Conservation (phyloP, 35 echinoderm and acorn worm genomes). For the Ophioderma brevispina region DNA sequence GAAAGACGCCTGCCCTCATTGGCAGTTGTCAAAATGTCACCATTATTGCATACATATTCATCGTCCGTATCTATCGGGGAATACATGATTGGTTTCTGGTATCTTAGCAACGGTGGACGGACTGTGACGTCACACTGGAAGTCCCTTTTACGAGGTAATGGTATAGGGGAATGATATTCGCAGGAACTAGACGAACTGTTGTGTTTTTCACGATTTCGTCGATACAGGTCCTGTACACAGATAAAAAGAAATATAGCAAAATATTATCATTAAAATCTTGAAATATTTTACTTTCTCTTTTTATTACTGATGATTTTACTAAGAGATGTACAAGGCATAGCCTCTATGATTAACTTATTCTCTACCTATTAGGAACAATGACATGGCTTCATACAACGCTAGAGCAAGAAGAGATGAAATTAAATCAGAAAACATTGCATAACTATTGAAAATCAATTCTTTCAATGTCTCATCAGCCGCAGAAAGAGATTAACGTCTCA, state of each 20-base stretch:
- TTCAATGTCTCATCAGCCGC: too few relatives aligned
- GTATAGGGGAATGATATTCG: background rate
- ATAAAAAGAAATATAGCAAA: background rate
- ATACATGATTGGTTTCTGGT: conserved; percentile 7
- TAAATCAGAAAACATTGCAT: too few relatives aligned
- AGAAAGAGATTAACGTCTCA: too few relatives aligned
- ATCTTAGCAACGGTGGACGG: conserved; percentile 4
- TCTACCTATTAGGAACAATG: too few relatives aligned
- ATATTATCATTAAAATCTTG: too few relatives aligned
- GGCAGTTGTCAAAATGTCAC: background rate
- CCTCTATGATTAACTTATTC: too few relatives aligned
- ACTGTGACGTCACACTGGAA: background rate
- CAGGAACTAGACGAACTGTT: background rate
- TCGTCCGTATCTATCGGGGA: background rate
- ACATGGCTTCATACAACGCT: too few relatives aligned
- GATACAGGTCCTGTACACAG: background rate
- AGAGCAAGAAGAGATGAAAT: too few relatives aligned
- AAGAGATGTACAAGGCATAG: too few relatives aligned
- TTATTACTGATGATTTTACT: too few relatives aligned
- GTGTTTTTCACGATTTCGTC: background rate
- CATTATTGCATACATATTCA: conserved; percentile 1
- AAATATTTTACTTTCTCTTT: too few relatives aligned
- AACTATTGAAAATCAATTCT: too few relatives aligned
- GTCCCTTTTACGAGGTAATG: background rate
- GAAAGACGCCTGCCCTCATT: conserved; percentile 23